Evolutionary conservation across 2,797 vertebrate species (phyloP).

Genomic region (Nasua narica): DNA sequence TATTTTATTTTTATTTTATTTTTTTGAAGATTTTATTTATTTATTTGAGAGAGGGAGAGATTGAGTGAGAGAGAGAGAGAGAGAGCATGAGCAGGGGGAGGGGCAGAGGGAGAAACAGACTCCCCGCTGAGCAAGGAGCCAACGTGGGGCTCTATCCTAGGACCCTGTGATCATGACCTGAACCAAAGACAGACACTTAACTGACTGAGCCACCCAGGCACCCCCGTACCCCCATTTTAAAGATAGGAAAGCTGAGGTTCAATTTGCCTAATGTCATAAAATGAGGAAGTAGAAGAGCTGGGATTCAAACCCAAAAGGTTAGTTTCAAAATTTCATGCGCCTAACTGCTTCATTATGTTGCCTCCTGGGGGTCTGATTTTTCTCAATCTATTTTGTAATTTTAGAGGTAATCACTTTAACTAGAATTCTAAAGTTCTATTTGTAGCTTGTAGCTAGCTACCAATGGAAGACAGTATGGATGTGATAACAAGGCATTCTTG

Average conservation of each 20-base stretch:
- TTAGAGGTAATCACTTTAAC: not conserved
- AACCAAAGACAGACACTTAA: not conserved
- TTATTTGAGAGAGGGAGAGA: not conserved
- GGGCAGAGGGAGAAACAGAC: not conserved
- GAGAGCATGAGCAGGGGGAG: not conserved
- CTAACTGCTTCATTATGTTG: not conserved
- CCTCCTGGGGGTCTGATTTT: not conserved
- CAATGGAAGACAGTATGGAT: not conserved
- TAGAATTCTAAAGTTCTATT: constrained; percentile 8
- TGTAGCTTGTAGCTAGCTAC: not conserved
- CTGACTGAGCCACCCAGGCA: not conserved
- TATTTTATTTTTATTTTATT: not conserved
- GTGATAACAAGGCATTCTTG: constrained; percentile 4
- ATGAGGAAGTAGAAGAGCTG: not conserved
- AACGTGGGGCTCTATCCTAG: not conserved
- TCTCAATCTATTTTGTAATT: not conserved
- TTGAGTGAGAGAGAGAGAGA: not conserved
- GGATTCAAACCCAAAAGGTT: not conserved
- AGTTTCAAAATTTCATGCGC: not conserved
- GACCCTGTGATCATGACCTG: not conserved
- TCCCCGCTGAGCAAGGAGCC: not conserved
- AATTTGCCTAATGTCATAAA: not conserved
- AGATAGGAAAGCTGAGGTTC: not conserved
- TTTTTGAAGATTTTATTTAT: not conserved
- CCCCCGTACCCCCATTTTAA: not conserved